Evolutionary conservation across 2,113 vertebrate species (phyloP).

Genomic region (Amblyornis subalaris): DNA sequence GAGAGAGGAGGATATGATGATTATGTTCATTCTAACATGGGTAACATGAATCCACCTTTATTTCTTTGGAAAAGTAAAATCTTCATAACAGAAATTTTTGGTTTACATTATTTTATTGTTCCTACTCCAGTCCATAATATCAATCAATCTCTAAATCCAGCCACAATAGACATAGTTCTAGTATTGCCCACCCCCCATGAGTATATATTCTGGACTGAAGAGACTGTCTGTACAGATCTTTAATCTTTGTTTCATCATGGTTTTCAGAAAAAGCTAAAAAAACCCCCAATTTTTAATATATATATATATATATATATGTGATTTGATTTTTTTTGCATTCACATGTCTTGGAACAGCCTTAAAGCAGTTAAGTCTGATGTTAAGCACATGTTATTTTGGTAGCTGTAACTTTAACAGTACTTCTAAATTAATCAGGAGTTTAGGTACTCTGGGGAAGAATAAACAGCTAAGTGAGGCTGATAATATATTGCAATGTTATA

Average conservation of each 20-base stretch:
- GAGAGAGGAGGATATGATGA: not conserved
- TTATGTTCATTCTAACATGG: not conserved
- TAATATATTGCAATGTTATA: not conserved
- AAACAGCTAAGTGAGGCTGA: slow-evolving; percentile 2
- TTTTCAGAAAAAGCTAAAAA: not conserved
- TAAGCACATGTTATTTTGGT: not conserved
- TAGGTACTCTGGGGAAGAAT: slow-evolving; percentile 1
- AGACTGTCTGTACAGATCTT: not conserved
- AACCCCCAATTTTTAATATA: not conserved
- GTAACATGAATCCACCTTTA: not conserved
- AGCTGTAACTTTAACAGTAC: not conserved
- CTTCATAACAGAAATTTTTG: not conserved
- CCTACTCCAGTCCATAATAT: not conserved
- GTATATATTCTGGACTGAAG: not conserved
- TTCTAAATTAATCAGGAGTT: not conserved
- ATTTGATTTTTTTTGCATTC: not conserved
- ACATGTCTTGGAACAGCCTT: not conserved
- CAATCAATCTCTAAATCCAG: not conserved
- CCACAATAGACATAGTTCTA: not conserved
- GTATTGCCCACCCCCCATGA: accelerated
- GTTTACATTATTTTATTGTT: not conserved
- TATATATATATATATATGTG: not conserved
- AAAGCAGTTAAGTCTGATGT: not conserved
- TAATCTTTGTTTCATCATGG: not conserved
- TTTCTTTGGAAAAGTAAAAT: not conserved